A percentile compares a stretch with the other conserved stretches of the same genome.
phyloP scores from a whole-genome alignment of 1,140 invertebrate genomes.

The Trichogramma pretiosum region DNA sequence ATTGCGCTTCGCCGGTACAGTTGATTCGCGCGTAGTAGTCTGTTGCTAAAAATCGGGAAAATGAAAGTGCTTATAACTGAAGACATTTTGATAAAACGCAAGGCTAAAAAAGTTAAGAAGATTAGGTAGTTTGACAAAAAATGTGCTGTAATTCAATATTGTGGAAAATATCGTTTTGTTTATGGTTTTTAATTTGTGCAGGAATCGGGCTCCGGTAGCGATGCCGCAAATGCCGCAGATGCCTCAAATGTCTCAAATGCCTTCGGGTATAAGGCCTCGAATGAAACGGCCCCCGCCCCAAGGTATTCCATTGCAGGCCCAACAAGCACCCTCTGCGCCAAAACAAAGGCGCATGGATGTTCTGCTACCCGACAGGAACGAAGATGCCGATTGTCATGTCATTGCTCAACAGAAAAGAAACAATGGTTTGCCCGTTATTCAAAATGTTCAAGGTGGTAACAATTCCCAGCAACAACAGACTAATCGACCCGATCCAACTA shows the following conservation, averaged over 20 bases:
- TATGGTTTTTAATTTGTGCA: no score
- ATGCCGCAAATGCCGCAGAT: no score
- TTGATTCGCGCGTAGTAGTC: no score
- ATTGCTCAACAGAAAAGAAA: conserved; percentile 65
- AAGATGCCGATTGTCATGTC: conserved; percentile 55
- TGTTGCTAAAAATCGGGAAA: no score
- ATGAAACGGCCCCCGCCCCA: conserved; percentile 35
- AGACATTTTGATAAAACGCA: no score
- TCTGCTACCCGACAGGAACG: conserved; percentile 50
- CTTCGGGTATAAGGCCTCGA: conserved; percentile 28
- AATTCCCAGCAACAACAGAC: conserved; percentile 37
- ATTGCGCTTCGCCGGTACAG: no score
- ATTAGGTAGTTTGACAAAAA: no score
- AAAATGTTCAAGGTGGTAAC: conserved; percentile 58
- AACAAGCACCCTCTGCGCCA: conserved; percentile 15
- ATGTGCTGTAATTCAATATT: no score
- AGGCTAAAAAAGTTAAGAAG: no score
- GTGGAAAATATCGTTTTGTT: no score
- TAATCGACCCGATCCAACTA: conserved; percentile 48
- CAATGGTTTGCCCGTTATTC: conserved; percentile 62
- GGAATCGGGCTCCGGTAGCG: no score
- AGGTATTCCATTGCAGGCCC: conserved; percentile 24
- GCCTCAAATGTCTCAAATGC: conserved; percentile 24
- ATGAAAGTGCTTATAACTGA: no score
- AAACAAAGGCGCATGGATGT: conserved; percentile 48